These are phyloP conservation scores for Myotis yumanensis DNA, from an alignment of 2,113 vertebrate genomes.

Conservation along the genomic window DNA sequence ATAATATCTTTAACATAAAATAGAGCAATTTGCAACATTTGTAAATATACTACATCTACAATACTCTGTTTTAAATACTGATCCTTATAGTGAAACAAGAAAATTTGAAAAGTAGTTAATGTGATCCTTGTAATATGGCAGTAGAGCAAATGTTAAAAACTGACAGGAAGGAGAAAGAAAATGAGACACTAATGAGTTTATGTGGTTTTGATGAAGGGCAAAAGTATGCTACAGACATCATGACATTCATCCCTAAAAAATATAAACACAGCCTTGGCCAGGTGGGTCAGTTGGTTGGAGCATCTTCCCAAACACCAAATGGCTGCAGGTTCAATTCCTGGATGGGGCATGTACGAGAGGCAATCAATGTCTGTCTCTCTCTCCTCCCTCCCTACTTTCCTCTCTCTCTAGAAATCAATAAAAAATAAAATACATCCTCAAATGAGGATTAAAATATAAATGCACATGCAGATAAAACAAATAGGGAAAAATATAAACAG, in stretches of 20 bases:
- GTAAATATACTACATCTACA: neutral
- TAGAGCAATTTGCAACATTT: neutral
- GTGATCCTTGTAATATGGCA: neutral
- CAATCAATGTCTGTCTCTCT: neutral
- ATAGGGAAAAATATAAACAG: slow-evolving; percentile 21
- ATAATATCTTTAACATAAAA: neutral
- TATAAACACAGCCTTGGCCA: neutral
- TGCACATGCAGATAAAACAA: neutral
- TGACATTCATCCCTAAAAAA: neutral
- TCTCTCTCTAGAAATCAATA: neutral
- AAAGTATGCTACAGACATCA: neutral
- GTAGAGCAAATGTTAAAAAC: slow-evolving; percentile 8
- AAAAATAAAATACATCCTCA: neutral
- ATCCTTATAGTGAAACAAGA: neutral
- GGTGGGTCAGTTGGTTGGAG: too few species aligned
- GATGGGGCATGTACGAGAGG: neutral
- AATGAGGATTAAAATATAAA: neutral
- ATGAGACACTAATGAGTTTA: neutral
- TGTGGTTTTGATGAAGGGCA: neutral
- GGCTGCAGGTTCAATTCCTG: neutral
- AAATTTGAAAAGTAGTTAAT: neutral
- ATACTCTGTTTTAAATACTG: neutral
- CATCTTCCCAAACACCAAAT: neutral
- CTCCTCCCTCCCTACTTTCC: neutral
- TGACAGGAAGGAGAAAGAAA: slow-evolving; percentile 4